A percentile compares a stretch with the other conserved stretches of the same genome.
Evolutionary conservation across 2,113 vertebrate genomes (phyloP).

Genomic region (Hippocampus zosterae): DNA sequence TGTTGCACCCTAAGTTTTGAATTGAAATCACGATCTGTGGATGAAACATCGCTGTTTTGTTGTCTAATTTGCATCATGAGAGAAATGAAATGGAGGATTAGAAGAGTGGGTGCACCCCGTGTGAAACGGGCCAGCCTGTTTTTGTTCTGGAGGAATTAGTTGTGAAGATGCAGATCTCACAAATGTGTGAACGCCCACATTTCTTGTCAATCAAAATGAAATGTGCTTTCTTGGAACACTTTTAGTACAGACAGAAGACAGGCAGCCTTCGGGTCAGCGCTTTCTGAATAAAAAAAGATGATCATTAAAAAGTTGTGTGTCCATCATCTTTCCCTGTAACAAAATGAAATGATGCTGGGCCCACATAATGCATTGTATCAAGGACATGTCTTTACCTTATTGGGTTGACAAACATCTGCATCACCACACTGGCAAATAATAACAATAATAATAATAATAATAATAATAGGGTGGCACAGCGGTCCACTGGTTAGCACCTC

Average conservation of each 20-base stretch:
- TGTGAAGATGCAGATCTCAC: slow-evolving; percentile 23
- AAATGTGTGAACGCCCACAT: slow-evolving; percentile 38
- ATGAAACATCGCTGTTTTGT: slow-evolving; percentile 29
- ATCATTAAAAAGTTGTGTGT: no score
- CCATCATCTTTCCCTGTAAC: background rate
- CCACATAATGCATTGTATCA: no score
- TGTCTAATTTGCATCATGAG: slow-evolving; percentile 37
- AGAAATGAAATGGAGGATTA: slow-evolving; percentile 16
- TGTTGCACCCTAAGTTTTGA: background rate
- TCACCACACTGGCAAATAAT: no score
- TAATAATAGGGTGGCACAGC: no score
- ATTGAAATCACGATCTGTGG: slow-evolving; percentile 19
- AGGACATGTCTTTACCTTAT: no score
- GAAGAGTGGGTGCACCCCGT: slow-evolving; percentile 17
- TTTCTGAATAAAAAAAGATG: no score
- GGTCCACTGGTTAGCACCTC: no score
- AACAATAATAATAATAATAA: no score
- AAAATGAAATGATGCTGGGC: background rate
- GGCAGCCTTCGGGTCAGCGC: no score
- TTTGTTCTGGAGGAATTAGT: slow-evolving; percentile 33
- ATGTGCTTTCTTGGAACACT: slow-evolving; percentile 6
- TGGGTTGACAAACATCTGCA: no score
- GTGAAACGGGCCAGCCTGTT: slow-evolving; percentile 27
- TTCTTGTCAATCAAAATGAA: slow-evolving; percentile 26
- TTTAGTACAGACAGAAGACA: background rate